Base-by-base conservation (phyloP, 2,888 invertebrate genomes). In the Scaptomyza reducta region DNA sequence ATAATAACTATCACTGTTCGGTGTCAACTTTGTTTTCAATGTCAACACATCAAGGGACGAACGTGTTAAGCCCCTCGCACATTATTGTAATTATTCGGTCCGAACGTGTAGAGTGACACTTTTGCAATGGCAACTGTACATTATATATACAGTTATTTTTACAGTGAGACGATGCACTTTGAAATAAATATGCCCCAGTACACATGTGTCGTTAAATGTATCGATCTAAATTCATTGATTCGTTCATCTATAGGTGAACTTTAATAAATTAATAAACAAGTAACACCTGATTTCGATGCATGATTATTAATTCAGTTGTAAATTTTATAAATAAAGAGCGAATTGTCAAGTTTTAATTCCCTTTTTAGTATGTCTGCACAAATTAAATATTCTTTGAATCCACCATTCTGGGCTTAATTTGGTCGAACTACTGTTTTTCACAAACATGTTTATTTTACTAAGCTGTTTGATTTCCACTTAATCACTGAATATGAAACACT, bases 41-140 rank as follows among this genome's bases (percentile, higher is more conserved):
- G 56, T 41, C 61, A 64, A 60, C 54, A 69, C 53, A 41, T 46
- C 40, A 22, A 50, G 14, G 6, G 31, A 31, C 41, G 33, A 53
- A 41, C 29, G 31, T 6, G 25, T 22, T 62, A 38, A 13, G 49
- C 35, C 62, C 62, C 33, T 50, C 55, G 50, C 50, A 61, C 64
- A 64, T 50, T 53, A 46, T 60, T 67, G 1, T 25, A 51, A 57
- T 53, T 41, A 35, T 40, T 44, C 10, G 18, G 29, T 16, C 40
- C 31, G 14, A 42, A 47, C 10, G 42, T 61, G 38, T 45, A 55
- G 50, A 35, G 59, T 63, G 60, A 45, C 50, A 60, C 47, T 54
- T 68, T 74, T 56, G n/a, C 46, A 56, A 35, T 57, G 33, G 22
- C 31, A 79, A 75, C 79, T 75, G 79, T 74, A 33, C 40, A 66